Conservation (phyloP, 2,113 vertebrate species). For the Nycticorax nycticorax region DNA sequence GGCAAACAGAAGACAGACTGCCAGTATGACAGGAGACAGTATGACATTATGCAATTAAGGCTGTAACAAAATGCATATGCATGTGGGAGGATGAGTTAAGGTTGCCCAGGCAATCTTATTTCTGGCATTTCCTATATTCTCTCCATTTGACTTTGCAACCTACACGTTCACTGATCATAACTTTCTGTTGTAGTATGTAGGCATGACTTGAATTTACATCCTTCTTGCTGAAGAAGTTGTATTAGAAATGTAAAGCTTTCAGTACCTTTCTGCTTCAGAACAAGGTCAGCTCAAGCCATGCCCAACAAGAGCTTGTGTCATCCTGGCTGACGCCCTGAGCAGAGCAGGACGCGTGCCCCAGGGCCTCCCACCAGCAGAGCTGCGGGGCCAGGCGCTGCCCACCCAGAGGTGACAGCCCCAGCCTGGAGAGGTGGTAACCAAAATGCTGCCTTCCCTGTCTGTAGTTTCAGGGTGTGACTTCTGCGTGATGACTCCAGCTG, state of each 20-base stretch:
- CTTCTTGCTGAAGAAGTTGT: not conserved
- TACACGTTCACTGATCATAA: not conserved
- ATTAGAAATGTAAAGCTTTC: not conserved
- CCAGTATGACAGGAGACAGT: not conserved
- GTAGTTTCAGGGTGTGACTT: not conserved
- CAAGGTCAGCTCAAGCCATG: not conserved
- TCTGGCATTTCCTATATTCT: slow-evolving; percentile 39
- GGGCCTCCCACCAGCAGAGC: not conserved
- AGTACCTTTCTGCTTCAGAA: not conserved
- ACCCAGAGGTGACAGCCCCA: not conserved
- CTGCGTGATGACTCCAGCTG: fast-evolving
- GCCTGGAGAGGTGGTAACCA: not conserved
- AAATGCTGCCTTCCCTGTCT: not conserved
- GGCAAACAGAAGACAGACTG: not conserved
- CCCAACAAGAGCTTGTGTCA: not conserved
- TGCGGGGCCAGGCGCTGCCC: fast-evolving
- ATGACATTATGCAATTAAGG: not conserved
- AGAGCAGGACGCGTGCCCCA: not conserved
- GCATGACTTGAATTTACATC: not conserved
- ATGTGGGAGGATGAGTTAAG: slow-evolving; percentile 18
- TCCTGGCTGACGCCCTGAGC: not conserved
- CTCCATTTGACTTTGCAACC: slow-evolving; percentile 18
- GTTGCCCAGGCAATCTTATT: slow-evolving; percentile 56
- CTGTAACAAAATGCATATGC: slow-evolving; percentile 22
- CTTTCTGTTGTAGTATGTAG: not conserved